Conservation (phyloP, 2,113 vertebrate species). For the Poecile atricapillus region DNA sequence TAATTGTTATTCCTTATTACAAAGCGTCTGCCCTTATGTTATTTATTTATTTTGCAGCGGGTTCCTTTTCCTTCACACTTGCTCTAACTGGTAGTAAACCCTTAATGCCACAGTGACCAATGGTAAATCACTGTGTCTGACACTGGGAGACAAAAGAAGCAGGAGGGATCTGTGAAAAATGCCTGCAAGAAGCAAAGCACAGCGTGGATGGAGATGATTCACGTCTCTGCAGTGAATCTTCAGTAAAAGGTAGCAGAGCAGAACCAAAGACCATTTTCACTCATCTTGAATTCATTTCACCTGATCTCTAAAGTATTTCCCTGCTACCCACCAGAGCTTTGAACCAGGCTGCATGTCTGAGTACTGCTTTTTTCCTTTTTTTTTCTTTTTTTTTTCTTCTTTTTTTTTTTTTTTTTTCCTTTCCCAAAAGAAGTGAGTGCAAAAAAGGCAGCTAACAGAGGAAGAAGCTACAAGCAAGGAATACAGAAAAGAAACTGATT, state of each 20-base stretch:
- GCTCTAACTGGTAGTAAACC: not conserved
- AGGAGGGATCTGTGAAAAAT: conserved; percentile 53
- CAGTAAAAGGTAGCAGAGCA: conserved; percentile 59
- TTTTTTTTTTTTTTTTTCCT: not conserved
- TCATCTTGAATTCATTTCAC: conserved; percentile 60
- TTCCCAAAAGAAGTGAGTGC: not conserved
- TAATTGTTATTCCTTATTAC: conserved; percentile 1
- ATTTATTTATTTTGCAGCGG: not conserved
- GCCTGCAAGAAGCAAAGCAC: not conserved
- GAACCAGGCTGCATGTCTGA: not conserved
- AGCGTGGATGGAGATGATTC: conserved; percentile 31
- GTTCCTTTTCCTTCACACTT: not conserved
- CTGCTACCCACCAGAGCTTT: conserved; percentile 13
- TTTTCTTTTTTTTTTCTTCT: not conserved
- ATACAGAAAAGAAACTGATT: not conserved
- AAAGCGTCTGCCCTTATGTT: not conserved
- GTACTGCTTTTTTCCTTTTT: not conserved
- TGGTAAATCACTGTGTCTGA: not conserved
- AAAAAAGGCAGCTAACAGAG: not conserved
- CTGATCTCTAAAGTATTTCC: conserved; percentile 30
- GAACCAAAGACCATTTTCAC: conserved; percentile 62
- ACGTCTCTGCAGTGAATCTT: conserved; percentile 47
- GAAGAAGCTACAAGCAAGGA: not conserved
- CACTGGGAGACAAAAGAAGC: conserved; percentile 14
- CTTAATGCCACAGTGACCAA: not conserved